Evolutionary conservation across 92 coral and sea anemone species (phyloP), one percentile per base, ranked within the genome.

Genomic region (Palythoa caribaeorum): DNA sequence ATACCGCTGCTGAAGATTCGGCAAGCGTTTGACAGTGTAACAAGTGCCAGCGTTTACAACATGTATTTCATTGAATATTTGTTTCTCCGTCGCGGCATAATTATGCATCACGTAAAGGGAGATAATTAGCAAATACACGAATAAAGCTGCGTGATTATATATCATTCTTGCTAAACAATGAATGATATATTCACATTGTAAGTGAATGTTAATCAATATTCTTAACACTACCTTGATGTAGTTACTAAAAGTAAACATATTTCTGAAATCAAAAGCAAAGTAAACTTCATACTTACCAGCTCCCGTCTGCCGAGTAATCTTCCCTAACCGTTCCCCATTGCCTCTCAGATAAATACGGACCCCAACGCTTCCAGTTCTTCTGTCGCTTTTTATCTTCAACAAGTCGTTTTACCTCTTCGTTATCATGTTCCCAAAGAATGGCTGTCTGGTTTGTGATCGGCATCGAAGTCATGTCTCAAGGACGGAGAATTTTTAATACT

Each of bases 321-420:
- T 97, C 99, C 35, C 99, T 89, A 38, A 97, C 99, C 1, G 99
- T 97, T 66, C 99, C 99, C 99, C 99, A 97, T 17, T 97, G 99
- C 19, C 99, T 84, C 87, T 97, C 99, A 1, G 99, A 97, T 9
- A 97, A 83, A 90, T 97, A 97, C 1, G 99, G 99, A 3, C 99
- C 99, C 99, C 99, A 97, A 66, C 99, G 83, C 68, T 97, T 97
- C 99, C 99, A 97, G 85, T 97, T 97, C 70, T 94, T 92, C 87
- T 60, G 38, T 15, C 98, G 90, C 17, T 90, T 87, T 51, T 92
- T 88, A 57, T 97, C 98, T 63, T 95, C 97, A 7, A 81, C 84
- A 1, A 97, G 94, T 63, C 99, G 80, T 35, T 79, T 83, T 14
- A 96, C 91, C 87, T 97, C 99, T 39, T 94, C 91, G 51, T 84